These are phyloP conservation scores for Galerucella calmariensis DNA, from an alignment of 2,888 invertebrate genomes.

Conservation along the genomic window DNA sequence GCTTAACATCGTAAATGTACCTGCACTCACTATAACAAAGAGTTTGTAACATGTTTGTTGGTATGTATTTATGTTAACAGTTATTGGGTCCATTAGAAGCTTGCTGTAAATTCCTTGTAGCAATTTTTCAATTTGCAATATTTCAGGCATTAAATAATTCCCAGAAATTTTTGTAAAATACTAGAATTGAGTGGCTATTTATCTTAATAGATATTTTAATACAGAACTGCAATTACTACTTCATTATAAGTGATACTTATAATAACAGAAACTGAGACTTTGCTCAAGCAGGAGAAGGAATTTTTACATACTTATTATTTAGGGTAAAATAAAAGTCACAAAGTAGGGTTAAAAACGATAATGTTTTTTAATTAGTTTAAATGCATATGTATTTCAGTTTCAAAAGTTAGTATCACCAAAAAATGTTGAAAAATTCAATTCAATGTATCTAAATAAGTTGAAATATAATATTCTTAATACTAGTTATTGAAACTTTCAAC, in stretches of 20 bases:
- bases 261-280: not conserved
- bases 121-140: not conserved
- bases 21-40: not conserved
- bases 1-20: slow-evolving; percentile 2
- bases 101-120: slow-evolving; percentile 2
- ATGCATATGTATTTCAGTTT: no score
- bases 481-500: no score
- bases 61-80: slow-evolving; percentile 9
- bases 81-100: not conserved
- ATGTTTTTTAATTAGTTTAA: no score
- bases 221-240: not conserved
- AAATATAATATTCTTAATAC: no score
- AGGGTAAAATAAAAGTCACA: no score
- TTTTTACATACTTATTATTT: no score
- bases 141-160: not conserved
- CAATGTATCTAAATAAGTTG: no score
- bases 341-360: no score
- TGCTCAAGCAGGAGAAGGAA: not conserved
- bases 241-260: no score
- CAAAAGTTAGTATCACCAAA: no score
- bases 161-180: not conserved
- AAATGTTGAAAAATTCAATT: no score
- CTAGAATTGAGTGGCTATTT: not conserved
- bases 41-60: slow-evolving; percentile 2
- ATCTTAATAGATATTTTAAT: not conserved